These are phyloP conservation scores for Dromaius novaehollandiae DNA, from an alignment of 2,113 vertebrate species.

Conservation along the genomic window DNA sequence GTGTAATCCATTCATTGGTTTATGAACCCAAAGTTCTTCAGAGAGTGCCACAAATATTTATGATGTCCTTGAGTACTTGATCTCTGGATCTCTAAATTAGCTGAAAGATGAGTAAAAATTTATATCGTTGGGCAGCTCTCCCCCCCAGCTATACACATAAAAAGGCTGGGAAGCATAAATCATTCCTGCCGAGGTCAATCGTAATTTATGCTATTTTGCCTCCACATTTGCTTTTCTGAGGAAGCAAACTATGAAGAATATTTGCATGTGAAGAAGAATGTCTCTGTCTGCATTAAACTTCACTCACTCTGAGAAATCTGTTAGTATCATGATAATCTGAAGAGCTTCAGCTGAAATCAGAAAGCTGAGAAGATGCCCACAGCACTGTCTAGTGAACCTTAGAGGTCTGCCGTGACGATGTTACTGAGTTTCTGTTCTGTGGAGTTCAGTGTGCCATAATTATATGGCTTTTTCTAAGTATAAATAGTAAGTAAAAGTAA, in stretches of 20 bases:
- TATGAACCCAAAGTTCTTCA: background rate
- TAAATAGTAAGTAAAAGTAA: background rate
- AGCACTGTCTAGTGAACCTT: background rate
- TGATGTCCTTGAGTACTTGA: conserved; percentile 19
- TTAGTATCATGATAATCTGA: background rate
- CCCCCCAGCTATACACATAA: conserved; percentile 32
- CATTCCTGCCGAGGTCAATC: conserved; percentile 55
- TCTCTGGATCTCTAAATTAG: conserved; percentile 55
- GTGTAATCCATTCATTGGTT: background rate
- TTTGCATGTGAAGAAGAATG: conserved; percentile 23
- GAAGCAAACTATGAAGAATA: conserved; percentile 22
- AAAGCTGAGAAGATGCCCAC: background rate
- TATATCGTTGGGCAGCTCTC: conserved; percentile 35
- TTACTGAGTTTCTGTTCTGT: background rate
- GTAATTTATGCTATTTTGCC: conserved; percentile 57
- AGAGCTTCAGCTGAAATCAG: background rate
- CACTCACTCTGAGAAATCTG: background rate
- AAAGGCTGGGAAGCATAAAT: conserved; percentile 47
- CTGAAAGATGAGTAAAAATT: conserved; percentile 54
- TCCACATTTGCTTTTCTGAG: conserved; percentile 31
- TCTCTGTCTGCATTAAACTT: background rate
- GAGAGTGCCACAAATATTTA: conserved; percentile 46
- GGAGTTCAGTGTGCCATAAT: background rate
- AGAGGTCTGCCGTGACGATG: background rate
- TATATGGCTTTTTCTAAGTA: background rate